Evolutionary conservation across 2,888 invertebrate species (phyloP), one percentile per base, ranked within the genome.

Genomic region (Epinotia ramella): DNA sequence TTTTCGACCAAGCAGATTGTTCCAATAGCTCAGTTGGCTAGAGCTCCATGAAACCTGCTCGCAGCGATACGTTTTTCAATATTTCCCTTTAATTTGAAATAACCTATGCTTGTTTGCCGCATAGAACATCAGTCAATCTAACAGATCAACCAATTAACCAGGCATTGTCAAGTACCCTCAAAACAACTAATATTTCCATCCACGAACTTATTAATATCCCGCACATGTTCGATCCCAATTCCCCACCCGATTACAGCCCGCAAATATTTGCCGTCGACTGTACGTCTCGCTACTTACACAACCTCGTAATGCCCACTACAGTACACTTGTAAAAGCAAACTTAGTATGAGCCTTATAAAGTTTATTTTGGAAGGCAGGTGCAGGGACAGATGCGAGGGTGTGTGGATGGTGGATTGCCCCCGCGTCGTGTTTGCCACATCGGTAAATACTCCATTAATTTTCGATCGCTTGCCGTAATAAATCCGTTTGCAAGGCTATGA

Each of bases 181-280:
- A 79, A 77, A 77, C 49, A 68, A 60, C 59, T 46, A 77, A 77
- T 59, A 68, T 57, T 68, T 40, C 68, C 53, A 63, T 71, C 63
- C 40, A 53, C 20, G 33, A 11, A 33, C 46, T 73, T 70, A 70
- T 70, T 75, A 74, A 70, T 57, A 69, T 33, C 73, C 79, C 70
- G 40, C 57, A 56, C 65, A 75, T 70, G 81, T 79, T 79, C 79
- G 77, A 76, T 83, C 83, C 84, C 83, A 81, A 82, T 81, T 86
- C 88, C 87, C 88, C 82, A 85, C 86, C 80, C 89, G 88, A 90
- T 90, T 90, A 90, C 84, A 57, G 73, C 72, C 77, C 64, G 79
- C 84, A 89, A 90, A 90, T 89, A 89, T 90, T 89, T 87, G 84
- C 82, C n/a, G 62, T 59, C 64, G 69, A 69, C 69, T 69, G 69